These are phyloP conservation scores for Pterophyllum scalare DNA, from an alignment of 2,113 vertebrate species.

Conservation along the genomic window DNA sequence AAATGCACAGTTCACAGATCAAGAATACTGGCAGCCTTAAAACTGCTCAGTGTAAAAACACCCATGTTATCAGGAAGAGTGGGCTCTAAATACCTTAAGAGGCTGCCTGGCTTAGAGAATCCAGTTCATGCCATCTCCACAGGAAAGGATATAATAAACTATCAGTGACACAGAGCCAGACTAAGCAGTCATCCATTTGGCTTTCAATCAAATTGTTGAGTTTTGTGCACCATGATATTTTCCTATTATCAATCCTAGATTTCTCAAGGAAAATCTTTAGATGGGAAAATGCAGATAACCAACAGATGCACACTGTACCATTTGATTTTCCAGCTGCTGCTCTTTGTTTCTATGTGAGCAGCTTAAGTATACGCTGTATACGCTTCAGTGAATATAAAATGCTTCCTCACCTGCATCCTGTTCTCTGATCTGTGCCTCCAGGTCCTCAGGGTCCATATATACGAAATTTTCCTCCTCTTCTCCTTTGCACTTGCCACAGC, in stretches of 20 bases:
- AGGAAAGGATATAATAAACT: not conserved
- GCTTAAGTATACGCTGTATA: not conserved
- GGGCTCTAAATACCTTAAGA: not conserved
- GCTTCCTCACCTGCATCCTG: slow-evolving; percentile 62
- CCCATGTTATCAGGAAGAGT: not conserved
- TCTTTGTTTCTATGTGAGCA: not conserved
- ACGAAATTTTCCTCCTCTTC: slow-evolving; percentile 70
- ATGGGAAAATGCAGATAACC: not conserved
- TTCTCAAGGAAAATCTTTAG: not conserved
- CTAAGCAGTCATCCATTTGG: not conserved
- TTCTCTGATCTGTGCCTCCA: slow-evolving; percentile 81
- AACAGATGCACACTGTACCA: not conserved
- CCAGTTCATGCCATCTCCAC: not conserved
- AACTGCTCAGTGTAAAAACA: not conserved
- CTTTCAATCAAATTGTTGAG: not conserved
- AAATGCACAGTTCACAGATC: not conserved
- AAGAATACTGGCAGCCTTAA: not conserved
- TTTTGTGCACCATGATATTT: not conserved
- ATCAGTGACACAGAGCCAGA: not conserved
- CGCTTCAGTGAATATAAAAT: not conserved
- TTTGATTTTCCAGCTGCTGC: not conserved
- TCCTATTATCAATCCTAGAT: not conserved
- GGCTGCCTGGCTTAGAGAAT: not conserved
- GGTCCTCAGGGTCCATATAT: slow-evolving; percentile 80
- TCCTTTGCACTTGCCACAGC: slow-evolving; percentile 83